These are phyloP conservation scores for Agriopis leucophaearia DNA, from an alignment of 2,888 invertebrate species.

Conservation along the genomic window DNA sequence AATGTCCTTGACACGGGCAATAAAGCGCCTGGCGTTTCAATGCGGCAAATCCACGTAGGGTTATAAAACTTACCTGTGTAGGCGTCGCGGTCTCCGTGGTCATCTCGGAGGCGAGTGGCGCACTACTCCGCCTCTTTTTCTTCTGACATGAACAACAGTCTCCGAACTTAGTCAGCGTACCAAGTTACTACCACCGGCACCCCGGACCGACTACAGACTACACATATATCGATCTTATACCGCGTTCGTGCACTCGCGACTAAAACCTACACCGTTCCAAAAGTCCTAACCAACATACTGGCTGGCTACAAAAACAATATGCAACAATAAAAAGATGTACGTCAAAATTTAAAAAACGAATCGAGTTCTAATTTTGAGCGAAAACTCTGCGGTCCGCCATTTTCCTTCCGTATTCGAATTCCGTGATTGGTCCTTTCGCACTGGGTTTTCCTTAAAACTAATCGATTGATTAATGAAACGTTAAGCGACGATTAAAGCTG, in stretches of 20 bases:
- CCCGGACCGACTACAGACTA: conserved; percentile 47
- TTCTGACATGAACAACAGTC: conserved; percentile 81
- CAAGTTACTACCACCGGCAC: conserved; percentile 67
- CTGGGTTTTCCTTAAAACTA: conserved; percentile 43
- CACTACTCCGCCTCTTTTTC: conserved; percentile 74
- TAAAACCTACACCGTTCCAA: conserved; percentile 51
- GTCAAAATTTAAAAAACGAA: conserved; percentile 25
- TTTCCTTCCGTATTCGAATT: conserved; percentile 65
- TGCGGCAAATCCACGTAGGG: conserved; percentile 59
- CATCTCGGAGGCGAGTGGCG: conserved; percentile 75
- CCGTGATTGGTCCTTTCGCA: conserved; percentile 56
- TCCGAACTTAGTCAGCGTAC: conserved; percentile 69
- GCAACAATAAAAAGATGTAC: conserved; percentile 37
- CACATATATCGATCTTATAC: conserved; percentile 66
- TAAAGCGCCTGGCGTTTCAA: conserved; percentile 55
- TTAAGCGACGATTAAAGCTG: conserved; percentile 67
- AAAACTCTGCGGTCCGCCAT: conserved; percentile 71
- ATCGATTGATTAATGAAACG: conserved; percentile 56
- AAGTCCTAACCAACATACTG: conserved; percentile 69
- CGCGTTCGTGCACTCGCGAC: conserved; percentile 57
- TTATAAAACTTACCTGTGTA: conserved; percentile 71
- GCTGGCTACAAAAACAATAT: conserved; percentile 36
- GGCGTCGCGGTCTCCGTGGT: conserved; percentile 84
- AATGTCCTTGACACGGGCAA: conserved; percentile 66
- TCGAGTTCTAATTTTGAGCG: conserved; percentile 57